Base-by-base conservation (phyloP, 2,888 invertebrate genomes). In the Acleris laterana region DNA sequence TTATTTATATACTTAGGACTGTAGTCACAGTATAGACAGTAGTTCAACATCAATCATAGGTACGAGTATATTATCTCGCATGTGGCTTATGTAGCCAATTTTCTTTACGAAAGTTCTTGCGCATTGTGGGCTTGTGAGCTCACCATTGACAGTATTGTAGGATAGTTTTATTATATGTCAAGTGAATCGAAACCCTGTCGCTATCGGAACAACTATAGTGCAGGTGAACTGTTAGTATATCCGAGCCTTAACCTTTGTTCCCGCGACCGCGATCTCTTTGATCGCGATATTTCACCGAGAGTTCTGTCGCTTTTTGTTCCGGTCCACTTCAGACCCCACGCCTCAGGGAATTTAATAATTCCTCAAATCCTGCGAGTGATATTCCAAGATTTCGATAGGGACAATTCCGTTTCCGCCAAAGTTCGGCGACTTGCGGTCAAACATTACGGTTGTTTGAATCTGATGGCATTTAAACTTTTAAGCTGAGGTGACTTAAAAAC, bases 301-400 rank as follows among this genome's bases (percentile, higher is more conserved):
- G 70, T 71, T 69, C 73, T 71, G 70, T 69, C 74, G 78, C 73
- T 80, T 83, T 85, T 81, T 80, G 80, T 79, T 82, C 74, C 77
- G 73, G 72, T 69, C 69, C 72, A 78, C 74, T 80, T 78, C 75
- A 76, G 77, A 76, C 76, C 74, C 76, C 69, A 78, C 78, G 82
- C 81, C 79, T 68, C 73, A 68, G 63, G 69, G 75, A 79, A 77
- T 82, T 82, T 82, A 77, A 83, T 84, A 83, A 83, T 81, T 81
- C 73, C 74, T 72, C 77, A 77, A 79, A 80, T 75, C 76, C 79
- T 82, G 82, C 76, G 76, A 82, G 79, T 82, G 81, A 84, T 83
- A 77, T 78, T 81, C 80, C 69, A 73, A 74, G 74, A 77, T 79
- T 77, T 68, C 68, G 72, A 74, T 77, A 75, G 70, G 74, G 77